Evolutionary conservation across 2,888 invertebrate species (phyloP).

Genomic region (Sphaerophoria rueppellii): DNA sequence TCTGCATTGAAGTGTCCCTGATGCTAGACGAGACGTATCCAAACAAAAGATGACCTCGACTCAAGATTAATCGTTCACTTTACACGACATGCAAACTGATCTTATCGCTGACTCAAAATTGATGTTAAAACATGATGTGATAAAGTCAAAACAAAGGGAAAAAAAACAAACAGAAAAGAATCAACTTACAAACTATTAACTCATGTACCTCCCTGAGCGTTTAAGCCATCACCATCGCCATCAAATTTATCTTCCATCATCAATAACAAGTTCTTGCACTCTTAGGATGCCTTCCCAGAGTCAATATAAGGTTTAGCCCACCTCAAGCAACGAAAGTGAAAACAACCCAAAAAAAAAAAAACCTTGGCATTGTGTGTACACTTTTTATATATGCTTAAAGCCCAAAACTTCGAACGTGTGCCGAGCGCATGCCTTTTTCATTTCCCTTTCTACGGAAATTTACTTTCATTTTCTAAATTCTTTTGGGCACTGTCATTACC

Average conservation of each 20-base stretch:
- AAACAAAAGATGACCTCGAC: conserved; percentile 35
- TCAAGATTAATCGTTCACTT: conserved; percentile 12
- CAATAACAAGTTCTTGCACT: conserved; percentile 8
- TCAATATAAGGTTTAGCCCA: conserved; percentile 2
- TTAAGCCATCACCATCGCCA: not conserved
- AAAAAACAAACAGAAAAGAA: not conserved
- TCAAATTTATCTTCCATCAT: not conserved
- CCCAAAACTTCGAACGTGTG: not conserved
- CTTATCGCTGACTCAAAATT: conserved; percentile 8
- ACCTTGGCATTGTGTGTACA: conserved; percentile 38
- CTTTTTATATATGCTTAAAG: not conserved
- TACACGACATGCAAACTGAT: conserved; percentile 26
- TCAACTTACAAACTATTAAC: not conserved
- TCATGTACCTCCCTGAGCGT: not conserved
- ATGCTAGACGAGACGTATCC: not conserved
- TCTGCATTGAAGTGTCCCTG: conserved; percentile 16
- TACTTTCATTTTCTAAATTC: conserved; percentile 56
- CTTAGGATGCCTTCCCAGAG: not conserved
- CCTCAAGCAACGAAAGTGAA: not conserved
- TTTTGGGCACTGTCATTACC: conserved; percentile 5
- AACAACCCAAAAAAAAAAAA: not conserved
- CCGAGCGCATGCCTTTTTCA: not conserved
- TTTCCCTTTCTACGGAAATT: conserved; percentile 27
- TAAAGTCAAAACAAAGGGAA: not conserved
- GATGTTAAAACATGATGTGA: conserved; percentile 19